Evolutionary conservation across 2,888 invertebrate species (phyloP).

Genomic region (Pseudococcus viburni): DNA sequence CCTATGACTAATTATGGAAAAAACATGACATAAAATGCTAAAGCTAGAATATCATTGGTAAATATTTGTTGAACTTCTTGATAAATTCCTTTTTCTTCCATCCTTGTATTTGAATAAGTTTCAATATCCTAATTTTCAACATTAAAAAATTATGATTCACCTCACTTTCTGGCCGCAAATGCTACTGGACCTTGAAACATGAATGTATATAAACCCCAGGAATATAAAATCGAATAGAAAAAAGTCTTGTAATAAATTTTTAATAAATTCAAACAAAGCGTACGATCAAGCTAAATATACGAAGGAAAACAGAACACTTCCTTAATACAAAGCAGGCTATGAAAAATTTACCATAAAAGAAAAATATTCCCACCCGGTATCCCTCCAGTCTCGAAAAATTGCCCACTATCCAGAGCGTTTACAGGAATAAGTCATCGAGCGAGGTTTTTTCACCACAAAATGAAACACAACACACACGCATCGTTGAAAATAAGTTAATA

Average conservation of each 20-base stretch:
- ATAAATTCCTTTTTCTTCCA: neutral
- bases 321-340: neutral
- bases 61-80: neutral
- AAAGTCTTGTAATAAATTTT: constrained; percentile 23
- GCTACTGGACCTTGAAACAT: neutral
- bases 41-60: too few relatives aligned
- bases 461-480: neutral
- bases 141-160: neutral
- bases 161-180: neutral
- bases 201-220: neutral
- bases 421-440: constrained; percentile 13
- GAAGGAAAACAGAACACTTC: constrained; percentile 27
- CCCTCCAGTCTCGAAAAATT: neutral
- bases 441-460: constrained; percentile 3
- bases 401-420: neutral
- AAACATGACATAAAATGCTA: too few relatives aligned
- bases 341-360: constrained; percentile 28
- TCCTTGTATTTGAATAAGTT: neutral
- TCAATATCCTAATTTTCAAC: neutral
- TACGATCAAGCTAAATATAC: neutral
- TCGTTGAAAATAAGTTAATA: constrained; percentile 21
- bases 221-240: neutral
- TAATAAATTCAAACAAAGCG: constrained; percentile 24
- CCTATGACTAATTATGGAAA: too few relatives aligned
- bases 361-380: neutral